Conservation (phyloP, 1,140 invertebrate species). For the Gonioctena quinquepunctata region DNA sequence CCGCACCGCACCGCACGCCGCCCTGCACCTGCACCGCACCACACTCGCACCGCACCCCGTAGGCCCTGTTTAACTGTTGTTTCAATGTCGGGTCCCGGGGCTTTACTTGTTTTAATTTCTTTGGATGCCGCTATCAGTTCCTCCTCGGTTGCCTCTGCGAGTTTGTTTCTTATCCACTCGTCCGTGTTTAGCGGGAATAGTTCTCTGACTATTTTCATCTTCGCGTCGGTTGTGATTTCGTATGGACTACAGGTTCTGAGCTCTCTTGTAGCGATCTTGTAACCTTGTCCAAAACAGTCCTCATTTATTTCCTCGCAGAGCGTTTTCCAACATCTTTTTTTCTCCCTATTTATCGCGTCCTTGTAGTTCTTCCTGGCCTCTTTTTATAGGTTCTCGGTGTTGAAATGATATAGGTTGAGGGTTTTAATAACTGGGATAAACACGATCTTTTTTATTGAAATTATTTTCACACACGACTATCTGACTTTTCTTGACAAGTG, state of each 20-base stretch:
- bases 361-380: no score
- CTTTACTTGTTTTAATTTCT: conserved; percentile 6
- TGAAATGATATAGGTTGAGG: no score
- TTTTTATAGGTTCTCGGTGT: no score
- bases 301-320: conserved; percentile 8
- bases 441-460: no score
- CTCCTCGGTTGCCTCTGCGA: neutral
- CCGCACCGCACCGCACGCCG: no score
- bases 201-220: neutral
- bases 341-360: neutral
- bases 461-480: no score
- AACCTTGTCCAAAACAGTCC: conserved; percentile 13
- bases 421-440: no score
- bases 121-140: neutral
- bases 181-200: conserved; percentile 6
- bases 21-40: no score
- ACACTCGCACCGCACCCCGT: no score
- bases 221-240: neutral
- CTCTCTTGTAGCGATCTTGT: neutral
- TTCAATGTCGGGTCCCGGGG: conserved; percentile 6
- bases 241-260: neutral
- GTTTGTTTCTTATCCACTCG: neutral
- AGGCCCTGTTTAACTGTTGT: no score
- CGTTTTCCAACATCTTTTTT: conserved; percentile 2
- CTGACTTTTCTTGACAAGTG: no score